Evolutionary conservation across 2,888 invertebrate genomes (phyloP).

Genomic region (Oxystoma pomonae): DNA sequence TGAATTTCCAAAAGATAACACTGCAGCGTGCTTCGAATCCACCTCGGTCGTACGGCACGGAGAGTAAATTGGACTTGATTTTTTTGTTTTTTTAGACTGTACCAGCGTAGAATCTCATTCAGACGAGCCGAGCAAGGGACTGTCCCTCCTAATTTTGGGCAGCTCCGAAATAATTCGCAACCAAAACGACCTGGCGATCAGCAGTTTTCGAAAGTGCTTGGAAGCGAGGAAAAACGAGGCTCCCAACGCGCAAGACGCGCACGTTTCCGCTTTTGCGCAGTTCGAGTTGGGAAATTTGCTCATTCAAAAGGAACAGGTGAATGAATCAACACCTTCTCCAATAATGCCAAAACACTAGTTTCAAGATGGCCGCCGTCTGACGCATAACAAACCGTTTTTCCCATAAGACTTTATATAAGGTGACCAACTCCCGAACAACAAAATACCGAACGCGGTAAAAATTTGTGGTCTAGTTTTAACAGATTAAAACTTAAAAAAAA

Average conservation of each 20-base stretch:
- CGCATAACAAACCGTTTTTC: too few relatives aligned
- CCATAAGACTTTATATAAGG: too few relatives aligned
- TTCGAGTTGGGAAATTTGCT: conserved; percentile 59
- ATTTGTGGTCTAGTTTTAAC: too few relatives aligned
- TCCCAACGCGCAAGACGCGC: conserved; percentile 46
- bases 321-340: too few relatives aligned
- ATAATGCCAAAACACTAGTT: too few relatives aligned
- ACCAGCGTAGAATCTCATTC: conserved; percentile 15
- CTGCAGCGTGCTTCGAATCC: too few relatives aligned
- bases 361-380: too few relatives aligned
- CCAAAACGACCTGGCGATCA: conserved; percentile 42
- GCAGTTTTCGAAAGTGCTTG: conserved; percentile 44
- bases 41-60: too few relatives aligned
- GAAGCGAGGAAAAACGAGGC: conserved; percentile 35
- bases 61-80: not conserved
- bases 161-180: conserved; percentile 49
- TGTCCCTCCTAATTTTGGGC: conserved; percentile 53
- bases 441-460: too few relatives aligned
- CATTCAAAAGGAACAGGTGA: conserved; percentile 41
- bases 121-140: conserved; percentile 54
- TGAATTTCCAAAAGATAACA: too few relatives aligned
- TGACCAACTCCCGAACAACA: too few relatives aligned
- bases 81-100: conserved; percentile 41
- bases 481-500: too few relatives aligned
- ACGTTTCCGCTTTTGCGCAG: conserved; percentile 61